Base-by-base conservation (phyloP, 2,113 vertebrate species). In the Pontoporia blainvillei region DNA sequence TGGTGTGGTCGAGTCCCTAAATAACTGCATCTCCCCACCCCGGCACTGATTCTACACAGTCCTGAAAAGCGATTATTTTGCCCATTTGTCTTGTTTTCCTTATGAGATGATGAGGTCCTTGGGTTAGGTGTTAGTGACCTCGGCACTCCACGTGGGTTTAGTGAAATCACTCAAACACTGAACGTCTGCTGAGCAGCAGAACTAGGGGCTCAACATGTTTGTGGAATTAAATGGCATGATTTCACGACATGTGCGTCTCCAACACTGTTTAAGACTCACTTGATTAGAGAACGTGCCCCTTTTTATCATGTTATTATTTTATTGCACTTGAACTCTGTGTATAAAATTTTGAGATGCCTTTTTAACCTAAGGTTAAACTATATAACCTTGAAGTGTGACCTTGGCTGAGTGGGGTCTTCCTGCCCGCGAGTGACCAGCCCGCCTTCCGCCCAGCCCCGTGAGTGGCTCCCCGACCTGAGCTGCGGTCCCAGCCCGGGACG, bases 361-460 rank as follows among this genome's bases (percentile, higher is more conserved):
- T 87, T 78, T 25, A 49, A 41, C 27, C 21, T 18, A 61, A 7
- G 44, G 34, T 66, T 29, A 15, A 46, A 31, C 71, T 10, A 14
- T 15, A 36, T 23, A 27, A 15, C 25, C 2, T 39, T 4, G n/a
- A 4, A n/a, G 14, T 1, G 5, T 31, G 31, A 41, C 13, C 44
- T 44, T 27, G 39, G 44, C 8, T 3, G 9, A 7, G 59, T 10
- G 27, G 21, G 54, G 17, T 34, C 17, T 25, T 3, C 10, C 39
- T 3, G 1, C 2, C 21, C 12, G 2, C 1, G 7, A 3, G 44
- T 3, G 29, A 17, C 41, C 1, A 3, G 3, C 18, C 10, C 6
- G 4, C 6, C 52, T 39, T 78, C 62, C 14, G 15, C 21, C n/a
- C 31, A 39, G 3, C 1, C 14, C 17, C 6, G n/a, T 1, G 52